Conservation (phyloP, 2,888 invertebrate species). For the Lasioglossum leucozonium region DNA sequence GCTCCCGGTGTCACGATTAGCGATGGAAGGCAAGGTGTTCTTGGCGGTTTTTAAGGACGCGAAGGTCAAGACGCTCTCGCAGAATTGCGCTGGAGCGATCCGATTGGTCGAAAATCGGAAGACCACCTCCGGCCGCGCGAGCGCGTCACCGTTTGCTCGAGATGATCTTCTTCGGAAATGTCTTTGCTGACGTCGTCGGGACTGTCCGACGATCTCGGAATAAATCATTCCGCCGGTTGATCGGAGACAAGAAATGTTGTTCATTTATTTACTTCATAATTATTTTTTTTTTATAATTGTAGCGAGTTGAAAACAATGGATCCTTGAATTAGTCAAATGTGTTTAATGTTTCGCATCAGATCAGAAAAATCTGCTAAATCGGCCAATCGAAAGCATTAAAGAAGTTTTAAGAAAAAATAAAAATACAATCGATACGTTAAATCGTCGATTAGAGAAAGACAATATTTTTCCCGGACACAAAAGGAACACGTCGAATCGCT, state of each 20-base stretch:
- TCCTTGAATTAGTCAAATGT: no score
- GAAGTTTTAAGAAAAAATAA: not conserved
- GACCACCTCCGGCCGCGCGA: not conserved
- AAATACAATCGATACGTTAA: no score
- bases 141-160: not conserved
- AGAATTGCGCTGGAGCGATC: not conserved
- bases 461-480: not conserved
- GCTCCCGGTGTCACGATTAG: not conserved
- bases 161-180: not conserved
- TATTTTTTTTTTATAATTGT: no score
- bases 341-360: no score
- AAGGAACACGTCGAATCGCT: not conserved
- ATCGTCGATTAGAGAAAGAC: not conserved
- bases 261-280: no score
- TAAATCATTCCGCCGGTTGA: not conserved
- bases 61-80: not conserved
- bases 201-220: not conserved
- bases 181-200: not conserved
- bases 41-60: not conserved
- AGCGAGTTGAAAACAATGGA: no score
- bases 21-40: not conserved
- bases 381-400: no score
- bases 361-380: not conserved
- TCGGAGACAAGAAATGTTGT: not conserved
- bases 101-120: not conserved